Base-by-base conservation (phyloP, 2,797 vertebrate species). In the Lerista edwardsae region DNA sequence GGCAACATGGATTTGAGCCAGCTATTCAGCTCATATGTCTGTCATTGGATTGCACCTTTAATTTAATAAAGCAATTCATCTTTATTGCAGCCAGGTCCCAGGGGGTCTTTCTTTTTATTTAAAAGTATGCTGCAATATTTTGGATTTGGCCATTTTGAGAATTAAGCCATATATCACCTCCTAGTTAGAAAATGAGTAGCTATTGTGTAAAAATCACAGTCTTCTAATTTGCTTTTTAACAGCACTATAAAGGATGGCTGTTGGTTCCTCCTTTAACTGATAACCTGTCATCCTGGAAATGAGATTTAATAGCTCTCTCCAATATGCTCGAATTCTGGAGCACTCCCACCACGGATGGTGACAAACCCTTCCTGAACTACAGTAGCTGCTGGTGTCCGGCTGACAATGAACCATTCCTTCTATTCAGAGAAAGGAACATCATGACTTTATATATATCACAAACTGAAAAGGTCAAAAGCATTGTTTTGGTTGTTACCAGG, bases 401-500 rank as follows among this genome's bases (percentile, higher is more conserved):
- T 74, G 79, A 21, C 6, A 29, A 86, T 59, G 29, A 78, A 65
- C 19, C 0, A 0, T 10, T 84, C 2, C 0, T 82, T 67, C 86
- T 17, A 19, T 29, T 69, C 31, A 41, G 27, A 47, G 2, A 84
- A 73, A 51, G 51, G 3, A 79, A 64, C 21, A 11, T 85, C 85
- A 5, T 8, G 34, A 17, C 51, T 84, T 76, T 21, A 25, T 39
- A 25, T 39, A 61, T 8, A 75, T 68, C 55, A 51, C 34, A 73
- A 55, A 71, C 68, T 75, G n/a, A 75, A 75, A 84, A 80, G 62
- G 31, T 62, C 41, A 71, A 80, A 84, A 67, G 21, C 55, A 84
- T 71, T 34, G 44, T 34, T 36, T 59, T 19, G 3, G 23, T 69
- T 86, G 73, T 47, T 23, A 27, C 12, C 41, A 71, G 55, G 27